Percentiles rank a stretch among this genome's conserved stretches.
These are phyloP conservation scores for Amitus sp. DNA, from an alignment of 2,888 invertebrate species.

Conservation along the genomic window DNA sequence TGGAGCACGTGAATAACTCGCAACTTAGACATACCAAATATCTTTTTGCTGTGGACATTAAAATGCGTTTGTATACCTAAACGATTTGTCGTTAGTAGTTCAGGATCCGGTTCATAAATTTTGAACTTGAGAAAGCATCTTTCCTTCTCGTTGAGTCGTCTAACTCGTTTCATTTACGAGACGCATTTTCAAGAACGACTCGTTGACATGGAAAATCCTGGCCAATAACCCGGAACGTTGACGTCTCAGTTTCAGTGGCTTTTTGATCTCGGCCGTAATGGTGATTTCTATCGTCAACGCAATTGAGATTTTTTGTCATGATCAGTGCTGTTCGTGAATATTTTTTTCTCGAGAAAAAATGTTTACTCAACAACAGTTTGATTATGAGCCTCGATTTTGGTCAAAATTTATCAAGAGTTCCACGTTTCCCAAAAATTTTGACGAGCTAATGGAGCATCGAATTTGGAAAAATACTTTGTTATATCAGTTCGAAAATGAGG, in stretches of 20 bases:
- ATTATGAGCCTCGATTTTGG: no score
- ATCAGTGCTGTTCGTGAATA: no score
- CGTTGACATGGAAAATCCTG: conserved; percentile 12
- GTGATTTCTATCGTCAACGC: neutral
- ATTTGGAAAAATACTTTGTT: no score
- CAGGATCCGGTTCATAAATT: conserved; percentile 38
- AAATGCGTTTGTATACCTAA: conserved; percentile 38
- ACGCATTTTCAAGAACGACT: neutral
- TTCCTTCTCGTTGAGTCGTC: conserved; percentile 27
- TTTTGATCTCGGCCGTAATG: neutral
- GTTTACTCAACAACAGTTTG: no score
- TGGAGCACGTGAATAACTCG: conserved; percentile 19
- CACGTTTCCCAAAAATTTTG: no score
- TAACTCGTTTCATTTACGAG: conserved; percentile 33
- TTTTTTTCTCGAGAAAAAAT: no score
- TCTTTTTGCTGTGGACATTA: conserved; percentile 36
- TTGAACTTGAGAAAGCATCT: conserved; percentile 29
- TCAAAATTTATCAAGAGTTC: no score
- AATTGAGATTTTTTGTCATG: no score
- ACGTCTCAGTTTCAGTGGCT: conserved; percentile 3
- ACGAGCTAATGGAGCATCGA: no score
- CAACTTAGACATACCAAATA: conserved; percentile 23
- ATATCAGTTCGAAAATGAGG: no score
- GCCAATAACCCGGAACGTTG: conserved; percentile 8
- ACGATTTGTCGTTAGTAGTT: conserved; percentile 46